These are phyloP conservation scores for Microplitis demolitor DNA, from an alignment of 1,140 invertebrate genomes.

Conservation along the genomic window DNA sequence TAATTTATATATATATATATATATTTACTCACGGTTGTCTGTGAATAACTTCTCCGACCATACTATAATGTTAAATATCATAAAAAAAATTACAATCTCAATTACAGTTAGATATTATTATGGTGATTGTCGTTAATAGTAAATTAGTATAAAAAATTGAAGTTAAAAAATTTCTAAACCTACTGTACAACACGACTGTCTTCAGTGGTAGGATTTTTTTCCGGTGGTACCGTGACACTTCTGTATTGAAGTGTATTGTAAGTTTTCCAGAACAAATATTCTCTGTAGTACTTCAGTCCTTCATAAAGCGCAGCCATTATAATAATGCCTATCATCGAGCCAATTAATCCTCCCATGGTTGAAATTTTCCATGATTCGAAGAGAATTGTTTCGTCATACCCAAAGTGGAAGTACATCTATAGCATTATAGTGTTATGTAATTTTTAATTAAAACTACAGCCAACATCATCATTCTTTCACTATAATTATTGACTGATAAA, in stretches of 20 bases:
- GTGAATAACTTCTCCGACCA: slow-evolving; percentile 74
- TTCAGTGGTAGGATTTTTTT: slow-evolving; percentile 70
- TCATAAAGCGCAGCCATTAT: slow-evolving; percentile 87
- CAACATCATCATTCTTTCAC: neutral
- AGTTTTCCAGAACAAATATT: slow-evolving; percentile 83
- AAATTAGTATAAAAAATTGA: slow-evolving; percentile 9
- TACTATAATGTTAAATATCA: slow-evolving; percentile 56
- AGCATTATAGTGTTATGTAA: neutral
- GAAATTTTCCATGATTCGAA: slow-evolving; percentile 81
- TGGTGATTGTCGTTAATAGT: slow-evolving; percentile 42
- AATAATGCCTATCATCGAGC: slow-evolving; percentile 85
- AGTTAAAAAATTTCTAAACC: slow-evolving; percentile 46
- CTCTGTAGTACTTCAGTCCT: slow-evolving; percentile 88
- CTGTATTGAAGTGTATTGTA: slow-evolving; percentile 72
- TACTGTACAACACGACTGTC: slow-evolving; percentile 76
- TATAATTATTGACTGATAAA: neutral
- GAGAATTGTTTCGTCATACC: slow-evolving; percentile 74
- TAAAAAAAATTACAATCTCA: slow-evolving; percentile 8
- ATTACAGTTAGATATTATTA: slow-evolving; percentile 4
- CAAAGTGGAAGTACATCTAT: slow-evolving; percentile 80
- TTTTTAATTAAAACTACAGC: neutral
- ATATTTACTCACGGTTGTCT: slow-evolving; percentile 72
- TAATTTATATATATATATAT: neutral
- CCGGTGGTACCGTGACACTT: slow-evolving; percentile 73
- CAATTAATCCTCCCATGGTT: slow-evolving; percentile 74